Conservation (phyloP, 2,888 invertebrate genomes). For the Molorchus minor region DNA sequence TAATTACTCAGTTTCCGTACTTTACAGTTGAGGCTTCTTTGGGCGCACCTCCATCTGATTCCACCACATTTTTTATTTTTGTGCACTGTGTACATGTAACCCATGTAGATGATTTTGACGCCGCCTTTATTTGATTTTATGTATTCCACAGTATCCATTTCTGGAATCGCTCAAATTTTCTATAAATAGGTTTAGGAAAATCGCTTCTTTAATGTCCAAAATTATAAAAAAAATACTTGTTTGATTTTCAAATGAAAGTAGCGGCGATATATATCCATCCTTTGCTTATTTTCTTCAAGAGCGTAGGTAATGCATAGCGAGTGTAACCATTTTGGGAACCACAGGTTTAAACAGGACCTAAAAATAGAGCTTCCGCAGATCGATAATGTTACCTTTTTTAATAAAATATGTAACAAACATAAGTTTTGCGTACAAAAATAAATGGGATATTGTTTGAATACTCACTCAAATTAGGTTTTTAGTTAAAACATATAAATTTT, state of each 20-base stretch:
- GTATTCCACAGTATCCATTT: conserved; percentile 35
- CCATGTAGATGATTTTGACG: conserved; percentile 62
- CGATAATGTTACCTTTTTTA: conserved; percentile 20
- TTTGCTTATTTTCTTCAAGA: too few species aligned
- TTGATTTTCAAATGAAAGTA: too few species aligned
- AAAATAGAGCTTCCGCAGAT: conserved; percentile 26
- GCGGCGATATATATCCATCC: not conserved
- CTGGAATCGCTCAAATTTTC: too few species aligned
- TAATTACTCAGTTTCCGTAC: conserved; percentile 50
- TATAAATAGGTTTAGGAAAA: too few species aligned
- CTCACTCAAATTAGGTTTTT: too few species aligned
- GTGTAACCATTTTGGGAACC: conserved; percentile 23
- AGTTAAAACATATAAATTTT: not conserved
- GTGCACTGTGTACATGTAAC: conserved; percentile 65
- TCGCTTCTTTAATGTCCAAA: too few species aligned
- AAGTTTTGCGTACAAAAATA: not conserved
- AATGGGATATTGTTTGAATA: too few species aligned
- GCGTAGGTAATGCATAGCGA: too few species aligned
- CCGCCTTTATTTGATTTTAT: conserved; percentile 63
- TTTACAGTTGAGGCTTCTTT: conserved; percentile 61
- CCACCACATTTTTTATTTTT: conserved; percentile 60
- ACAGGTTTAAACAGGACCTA: conserved; percentile 22
- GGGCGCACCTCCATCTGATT: conserved; percentile 64
- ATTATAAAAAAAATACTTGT: too few species aligned
- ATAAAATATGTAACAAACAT: not conserved